A percentile compares a stretch with the other conserved stretches of the same genome.
Conservation (phyloP, 2,113 vertebrate species). For the Helogale parvula region DNA sequence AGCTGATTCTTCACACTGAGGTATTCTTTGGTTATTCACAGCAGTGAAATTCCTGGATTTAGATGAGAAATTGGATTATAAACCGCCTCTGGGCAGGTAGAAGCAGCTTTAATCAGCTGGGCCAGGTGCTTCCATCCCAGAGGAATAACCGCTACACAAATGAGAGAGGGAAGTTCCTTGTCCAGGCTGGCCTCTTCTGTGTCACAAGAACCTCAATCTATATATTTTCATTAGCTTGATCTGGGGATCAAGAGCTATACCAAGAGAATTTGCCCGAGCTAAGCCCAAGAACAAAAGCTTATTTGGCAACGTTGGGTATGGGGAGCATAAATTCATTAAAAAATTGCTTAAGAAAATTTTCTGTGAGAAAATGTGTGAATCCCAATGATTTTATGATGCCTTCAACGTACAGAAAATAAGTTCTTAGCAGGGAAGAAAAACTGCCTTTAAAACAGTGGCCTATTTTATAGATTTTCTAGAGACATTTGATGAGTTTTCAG, state of each 20-base stretch:
- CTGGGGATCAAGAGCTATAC: slow-evolving; percentile 49
- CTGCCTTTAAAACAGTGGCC: slow-evolving; percentile 31
- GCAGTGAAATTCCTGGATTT: slow-evolving; percentile 37
- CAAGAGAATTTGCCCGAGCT: slow-evolving; percentile 27
- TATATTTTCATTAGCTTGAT: slow-evolving; percentile 67
- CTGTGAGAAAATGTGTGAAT: slow-evolving; percentile 35
- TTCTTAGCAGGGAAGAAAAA: background rate
- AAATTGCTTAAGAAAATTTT: slow-evolving; percentile 26
- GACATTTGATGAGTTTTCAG: slow-evolving; percentile 40
- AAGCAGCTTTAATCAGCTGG: slow-evolving; percentile 50
- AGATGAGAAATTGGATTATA: slow-evolving; percentile 73
- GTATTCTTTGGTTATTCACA: background rate
- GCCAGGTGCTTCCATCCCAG: slow-evolving; percentile 55
- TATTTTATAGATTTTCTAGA: slow-evolving; percentile 36
- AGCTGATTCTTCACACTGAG: slow-evolving; percentile 28
- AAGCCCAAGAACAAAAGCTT: slow-evolving; percentile 37
- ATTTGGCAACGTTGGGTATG: background rate
- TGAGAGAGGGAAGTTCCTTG: slow-evolving; percentile 52
- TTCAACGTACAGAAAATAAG: background rate
- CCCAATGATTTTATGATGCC: slow-evolving; percentile 26
- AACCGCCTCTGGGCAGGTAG: slow-evolving; percentile 60
- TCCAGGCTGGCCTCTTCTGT: background rate
- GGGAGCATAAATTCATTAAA: background rate
- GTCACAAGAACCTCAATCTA: background rate
- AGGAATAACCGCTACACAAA: slow-evolving; percentile 58